A percentile compares a stretch with the other conserved stretches of the same genome.
Conservation (phyloP, 2,888 invertebrate genomes). For the Watsonalla cultraria region DNA sequence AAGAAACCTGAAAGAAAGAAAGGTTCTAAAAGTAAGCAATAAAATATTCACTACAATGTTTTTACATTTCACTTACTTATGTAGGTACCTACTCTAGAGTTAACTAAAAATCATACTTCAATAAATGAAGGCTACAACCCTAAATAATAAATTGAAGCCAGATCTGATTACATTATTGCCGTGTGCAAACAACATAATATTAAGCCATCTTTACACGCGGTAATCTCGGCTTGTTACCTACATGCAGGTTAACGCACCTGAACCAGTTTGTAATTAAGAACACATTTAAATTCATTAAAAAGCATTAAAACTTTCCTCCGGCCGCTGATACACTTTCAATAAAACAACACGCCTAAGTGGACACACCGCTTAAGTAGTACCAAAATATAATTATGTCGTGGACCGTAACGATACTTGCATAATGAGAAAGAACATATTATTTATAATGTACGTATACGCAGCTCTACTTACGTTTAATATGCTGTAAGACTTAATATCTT, state of each 20-base stretch:
- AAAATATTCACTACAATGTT: too few relatives aligned
- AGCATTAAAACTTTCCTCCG: slow-evolving; percentile 63
- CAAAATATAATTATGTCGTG: slow-evolving; percentile 25
- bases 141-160: too few relatives aligned
- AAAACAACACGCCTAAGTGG: slow-evolving; percentile 43
- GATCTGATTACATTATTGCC: neutral
- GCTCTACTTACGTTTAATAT: too few relatives aligned
- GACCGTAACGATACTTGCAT: slow-evolving; percentile 6
- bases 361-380: slow-evolving; percentile 41
- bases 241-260: slow-evolving; percentile 62
- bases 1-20: too few relatives aligned
- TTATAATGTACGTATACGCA: neutral
- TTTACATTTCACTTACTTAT: too few relatives aligned
- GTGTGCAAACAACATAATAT: neutral
- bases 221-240: slow-evolving; percentile 28
- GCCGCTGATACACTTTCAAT: slow-evolving; percentile 46
- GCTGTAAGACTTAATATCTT: too few relatives aligned
- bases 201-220: neutral
- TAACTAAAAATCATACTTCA: too few relatives aligned
- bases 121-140: neutral
- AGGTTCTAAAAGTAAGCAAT: too few relatives aligned
- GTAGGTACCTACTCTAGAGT: too few relatives aligned
- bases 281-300: slow-evolving; percentile 75
- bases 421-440: slow-evolving; percentile 1
- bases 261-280: slow-evolving; percentile 74